These are phyloP conservation scores for Drosophila grimshawi DNA, from an alignment of 1,140 invertebrate genomes.

Conservation along the genomic window DNA sequence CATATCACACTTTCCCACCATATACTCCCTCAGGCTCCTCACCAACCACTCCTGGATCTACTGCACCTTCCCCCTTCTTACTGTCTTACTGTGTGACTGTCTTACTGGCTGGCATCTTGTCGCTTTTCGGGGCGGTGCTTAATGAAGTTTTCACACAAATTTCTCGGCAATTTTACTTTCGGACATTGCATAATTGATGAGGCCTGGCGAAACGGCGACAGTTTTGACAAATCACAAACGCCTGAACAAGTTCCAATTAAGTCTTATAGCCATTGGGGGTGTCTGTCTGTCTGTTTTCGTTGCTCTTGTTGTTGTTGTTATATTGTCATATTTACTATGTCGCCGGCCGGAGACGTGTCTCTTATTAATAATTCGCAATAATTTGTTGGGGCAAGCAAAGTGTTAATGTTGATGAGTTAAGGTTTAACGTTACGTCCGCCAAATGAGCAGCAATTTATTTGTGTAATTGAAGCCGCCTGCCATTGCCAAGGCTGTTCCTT, in stretches of 20 bases:
- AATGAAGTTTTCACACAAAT: conserved; percentile 67
- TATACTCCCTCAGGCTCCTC: background rate
- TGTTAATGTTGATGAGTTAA: conserved; percentile 30
- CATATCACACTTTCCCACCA: background rate
- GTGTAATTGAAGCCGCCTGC: conserved; percentile 45
- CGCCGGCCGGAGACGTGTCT: conserved; percentile 12
- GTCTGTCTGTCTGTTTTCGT: background rate
- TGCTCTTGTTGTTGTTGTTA: conserved; percentile 25
- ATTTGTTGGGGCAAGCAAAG: conserved; percentile 31
- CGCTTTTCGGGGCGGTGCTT: conserved; percentile 22
- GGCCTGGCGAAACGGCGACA: conserved; percentile 43
- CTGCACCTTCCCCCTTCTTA: background rate
- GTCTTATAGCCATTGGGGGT: conserved; percentile 2
- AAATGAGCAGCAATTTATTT: conserved; percentile 43
- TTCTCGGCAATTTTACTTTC: conserved; percentile 61
- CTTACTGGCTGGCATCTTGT: conserved; percentile 11
- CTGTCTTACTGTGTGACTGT: background rate
- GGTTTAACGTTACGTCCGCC: conserved; percentile 27
- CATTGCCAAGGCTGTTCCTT: background rate
- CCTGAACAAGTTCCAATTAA: conserved; percentile 50
- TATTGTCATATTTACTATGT: conserved; percentile 34
- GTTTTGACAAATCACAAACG: conserved; percentile 66
- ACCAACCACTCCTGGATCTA: no score
- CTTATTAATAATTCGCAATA: conserved; percentile 47
- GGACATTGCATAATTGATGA: conserved; percentile 65